Conservation (phyloP, 2,113 vertebrate species). For the Porphyrio hochstetteri region DNA sequence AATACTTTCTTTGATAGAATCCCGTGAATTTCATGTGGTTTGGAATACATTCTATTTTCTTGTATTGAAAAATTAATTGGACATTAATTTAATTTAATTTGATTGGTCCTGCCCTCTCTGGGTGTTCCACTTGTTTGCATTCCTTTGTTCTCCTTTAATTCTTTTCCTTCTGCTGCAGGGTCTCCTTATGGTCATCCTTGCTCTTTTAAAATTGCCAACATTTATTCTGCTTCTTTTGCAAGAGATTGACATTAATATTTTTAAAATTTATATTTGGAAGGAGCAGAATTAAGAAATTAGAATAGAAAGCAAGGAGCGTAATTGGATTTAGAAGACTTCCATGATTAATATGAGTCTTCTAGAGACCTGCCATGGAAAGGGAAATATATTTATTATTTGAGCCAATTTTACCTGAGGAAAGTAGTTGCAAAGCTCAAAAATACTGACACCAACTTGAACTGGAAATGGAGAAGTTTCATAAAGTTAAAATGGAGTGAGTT, state of each 20-base stretch:
- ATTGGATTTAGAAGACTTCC: neutral
- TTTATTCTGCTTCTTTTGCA: neutral
- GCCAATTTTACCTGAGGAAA: neutral
- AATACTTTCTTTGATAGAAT: neutral
- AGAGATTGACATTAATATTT: neutral
- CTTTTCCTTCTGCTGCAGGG: neutral
- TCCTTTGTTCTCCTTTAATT: neutral
- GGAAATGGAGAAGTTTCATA: neutral
- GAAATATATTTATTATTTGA: neutral
- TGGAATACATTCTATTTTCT: neutral
- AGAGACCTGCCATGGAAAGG: neutral
- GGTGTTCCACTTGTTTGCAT: neutral
- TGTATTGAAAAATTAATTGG: neutral
- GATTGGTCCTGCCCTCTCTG: neutral
- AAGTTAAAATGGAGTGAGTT: neutral
- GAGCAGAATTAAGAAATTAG: neutral
- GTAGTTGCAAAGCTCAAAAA: neutral
- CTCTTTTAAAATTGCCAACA: neutral
- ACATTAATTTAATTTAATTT: neutral
- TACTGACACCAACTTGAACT: neutral
- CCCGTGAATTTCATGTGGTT: neutral
- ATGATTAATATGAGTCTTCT: neutral
- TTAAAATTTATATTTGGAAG: neutral
- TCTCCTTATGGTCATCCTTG: neutral
- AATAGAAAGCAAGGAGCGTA: neutral